Percentiles rank a stretch among this genome's conserved stretches.
These are phyloP conservation scores for Petrophora chlorosata DNA, from an alignment of 2,888 invertebrate genomes.

Conservation along the genomic window DNA sequence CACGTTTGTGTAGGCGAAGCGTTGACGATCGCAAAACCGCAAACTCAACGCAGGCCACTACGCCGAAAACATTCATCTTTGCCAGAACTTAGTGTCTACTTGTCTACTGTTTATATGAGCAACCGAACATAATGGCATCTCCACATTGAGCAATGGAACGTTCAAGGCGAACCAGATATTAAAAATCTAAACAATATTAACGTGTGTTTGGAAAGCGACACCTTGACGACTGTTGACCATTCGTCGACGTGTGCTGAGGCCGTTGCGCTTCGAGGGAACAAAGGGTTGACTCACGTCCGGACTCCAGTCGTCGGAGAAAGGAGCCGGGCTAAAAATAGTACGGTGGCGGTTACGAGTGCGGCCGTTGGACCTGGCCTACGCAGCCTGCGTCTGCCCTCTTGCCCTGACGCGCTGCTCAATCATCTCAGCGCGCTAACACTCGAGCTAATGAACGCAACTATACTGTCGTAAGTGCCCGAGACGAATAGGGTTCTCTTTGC, in stretches of 20 bases:
- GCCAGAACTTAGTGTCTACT: conserved; percentile 60
- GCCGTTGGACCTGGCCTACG: conserved; percentile 70
- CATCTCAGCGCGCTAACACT: conserved; percentile 37
- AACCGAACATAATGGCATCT: conserved; percentile 63
- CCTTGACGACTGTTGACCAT: conserved; percentile 56
- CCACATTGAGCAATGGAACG: conserved; percentile 64
- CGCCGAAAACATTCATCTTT: conserved; percentile 54
- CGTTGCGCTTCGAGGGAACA: conserved; percentile 64
- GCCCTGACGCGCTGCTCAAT: conserved; percentile 46
- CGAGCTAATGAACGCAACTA: conserved; percentile 30
- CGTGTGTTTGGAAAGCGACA: conserved; percentile 64
- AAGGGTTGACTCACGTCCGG: conserved; percentile 79
- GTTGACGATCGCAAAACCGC: too few relatives aligned
- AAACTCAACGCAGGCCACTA: conserved; percentile 43
- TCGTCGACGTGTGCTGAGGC: conserved; percentile 41
- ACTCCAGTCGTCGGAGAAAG: conserved; percentile 67
- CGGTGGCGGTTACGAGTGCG: conserved; percentile 63
- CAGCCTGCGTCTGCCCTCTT: conserved; percentile 56
- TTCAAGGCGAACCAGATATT: conserved; percentile 74
- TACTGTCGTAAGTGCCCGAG: conserved; percentile 11
- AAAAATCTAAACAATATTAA: conserved; percentile 69
- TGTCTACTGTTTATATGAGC: conserved; percentile 54
- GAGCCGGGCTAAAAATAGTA: conserved; percentile 72
- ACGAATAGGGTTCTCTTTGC: conserved; percentile 25
- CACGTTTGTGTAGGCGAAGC: conserved; percentile 45